phyloP scores from a whole-genome alignment of 92 coral and sea anemone genomes.

The Heteractis magnifica region DNA sequence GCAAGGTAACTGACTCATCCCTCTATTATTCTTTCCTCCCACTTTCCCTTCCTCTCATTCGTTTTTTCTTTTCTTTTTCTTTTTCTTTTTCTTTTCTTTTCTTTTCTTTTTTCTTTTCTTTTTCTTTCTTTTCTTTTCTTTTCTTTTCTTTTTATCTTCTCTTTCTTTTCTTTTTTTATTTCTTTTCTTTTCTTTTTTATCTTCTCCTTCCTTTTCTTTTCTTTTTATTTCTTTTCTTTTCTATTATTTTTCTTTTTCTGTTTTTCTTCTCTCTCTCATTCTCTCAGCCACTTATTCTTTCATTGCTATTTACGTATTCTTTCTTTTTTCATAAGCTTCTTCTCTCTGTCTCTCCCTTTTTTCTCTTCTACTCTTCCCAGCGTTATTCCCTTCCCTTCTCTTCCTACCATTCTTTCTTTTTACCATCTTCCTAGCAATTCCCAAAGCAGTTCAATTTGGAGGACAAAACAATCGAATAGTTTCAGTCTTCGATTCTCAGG shows the following conservation, averaged over 20 bases:
- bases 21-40: not conserved
- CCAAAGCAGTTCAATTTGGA: too few relatives aligned
- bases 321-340: too few relatives aligned
- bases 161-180: not conserved
- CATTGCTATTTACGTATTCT: too few relatives aligned
- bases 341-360: too few relatives aligned
- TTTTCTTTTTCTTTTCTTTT: not conserved
- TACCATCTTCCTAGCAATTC: too few relatives aligned
- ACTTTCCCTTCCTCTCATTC: not conserved
- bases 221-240: not conserved
- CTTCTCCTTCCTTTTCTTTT: not conserved
- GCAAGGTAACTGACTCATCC: slow-evolving; percentile 37
- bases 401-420: not conserved
- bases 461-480: too few relatives aligned
- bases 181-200: not conserved
- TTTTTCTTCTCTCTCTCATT: not conserved
- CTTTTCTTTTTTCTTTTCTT: not conserved
- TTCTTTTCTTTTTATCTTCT: not conserved
- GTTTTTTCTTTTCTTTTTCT: not conserved
- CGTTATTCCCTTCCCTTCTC: not conserved
- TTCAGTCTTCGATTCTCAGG: too few relatives aligned
- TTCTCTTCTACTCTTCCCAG: too few relatives aligned
- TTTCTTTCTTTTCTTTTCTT: not conserved
- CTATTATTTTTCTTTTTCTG: not conserved
- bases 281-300: not conserved